Evolutionary conservation across 1,140 invertebrate species (phyloP), one percentile per base, ranked within the genome.

Genomic region (Formica exsecta): DNA sequence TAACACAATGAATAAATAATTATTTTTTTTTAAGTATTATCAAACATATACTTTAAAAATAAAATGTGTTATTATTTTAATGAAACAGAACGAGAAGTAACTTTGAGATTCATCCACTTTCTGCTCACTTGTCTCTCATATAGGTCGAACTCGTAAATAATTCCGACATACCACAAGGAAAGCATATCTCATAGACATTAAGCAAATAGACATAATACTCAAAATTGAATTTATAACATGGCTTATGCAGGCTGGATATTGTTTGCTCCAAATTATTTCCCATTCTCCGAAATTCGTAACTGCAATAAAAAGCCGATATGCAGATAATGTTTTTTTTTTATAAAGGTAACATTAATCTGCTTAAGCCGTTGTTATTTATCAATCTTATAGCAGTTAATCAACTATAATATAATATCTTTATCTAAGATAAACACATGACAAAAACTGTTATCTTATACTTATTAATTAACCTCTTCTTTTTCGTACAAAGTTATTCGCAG

Each of bases 231-330:
- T 76, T 76, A 36, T 71, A 76, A 76, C 25, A 51, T 38, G 62
- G 32, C 36, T 57, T 51, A 65, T 74, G 44, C 44, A 65, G 13
- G 59, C 57, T 41, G 62, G 41, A 62, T 87, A 85, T 76, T 87
- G 71, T 87, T 54, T 51, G 65, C 64, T 66, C 66, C 71, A 89
- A 89, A 90, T 90, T 81, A 89, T 64, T 86, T 81, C 22, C 73
- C 85, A 68, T 65, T 66, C 62, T 65, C 64, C 41, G 36, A 59
- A 62, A 85, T 59, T 75, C 65, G 41, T 41, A 86, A 29, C 16
- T 38, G 44, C 54, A 64, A 22, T 22, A 22, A 66, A 90, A 86
- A 84, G 79, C 25, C 77, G 65, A 90, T 74, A 85, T 54, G 32
- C 38, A 44, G 41, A 71, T 41, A 44, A 38, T 65, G 29, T n/a